phyloP scores from a whole-genome alignment of 2,888 invertebrate genomes.

The Sericinus montela region DNA sequence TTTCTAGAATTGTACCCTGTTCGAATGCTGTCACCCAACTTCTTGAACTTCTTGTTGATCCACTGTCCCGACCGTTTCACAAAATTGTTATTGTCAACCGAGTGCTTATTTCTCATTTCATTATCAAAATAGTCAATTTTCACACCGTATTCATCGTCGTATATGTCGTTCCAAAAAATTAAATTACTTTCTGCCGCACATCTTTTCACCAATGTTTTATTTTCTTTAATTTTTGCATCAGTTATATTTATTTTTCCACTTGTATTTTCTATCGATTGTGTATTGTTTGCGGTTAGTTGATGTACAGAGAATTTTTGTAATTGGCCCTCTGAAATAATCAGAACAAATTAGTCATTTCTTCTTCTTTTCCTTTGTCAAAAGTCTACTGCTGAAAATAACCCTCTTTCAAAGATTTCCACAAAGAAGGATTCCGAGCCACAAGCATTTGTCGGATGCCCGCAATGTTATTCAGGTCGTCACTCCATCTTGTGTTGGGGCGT shows the following conservation, averaged over 20 bases:
- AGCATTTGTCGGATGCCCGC: no score
- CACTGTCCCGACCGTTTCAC: slow-evolving; percentile 47
- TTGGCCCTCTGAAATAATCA: no score
- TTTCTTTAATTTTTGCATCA: slow-evolving; percentile 4
- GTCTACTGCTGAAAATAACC: no score
- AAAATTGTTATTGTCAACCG: slow-evolving; percentile 30
- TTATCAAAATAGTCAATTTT: slow-evolving; percentile 39
- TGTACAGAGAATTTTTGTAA: background rate
- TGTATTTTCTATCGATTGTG: background rate
- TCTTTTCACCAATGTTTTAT: slow-evolving; percentile 48
- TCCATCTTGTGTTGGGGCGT: no score
- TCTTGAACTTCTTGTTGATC: slow-evolving; percentile 49
- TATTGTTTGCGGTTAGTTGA: background rate
- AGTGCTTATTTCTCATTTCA: slow-evolving; percentile 34
- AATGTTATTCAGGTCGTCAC: no score
- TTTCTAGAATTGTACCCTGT: slow-evolving; percentile 8
- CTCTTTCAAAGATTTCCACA: no score
- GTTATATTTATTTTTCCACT: background rate
- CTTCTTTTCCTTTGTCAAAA: no score
- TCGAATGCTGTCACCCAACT: slow-evolving; percentile 32
- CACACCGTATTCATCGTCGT: slow-evolving; percentile 63
- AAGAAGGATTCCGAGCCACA: no score
- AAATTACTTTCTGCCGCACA: slow-evolving; percentile 40
- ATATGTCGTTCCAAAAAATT: slow-evolving; percentile 62
- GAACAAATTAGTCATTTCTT: no score